Conservation (phyloP, 2,113 vertebrate genomes). For the Pelmatolapia mariae region DNA sequence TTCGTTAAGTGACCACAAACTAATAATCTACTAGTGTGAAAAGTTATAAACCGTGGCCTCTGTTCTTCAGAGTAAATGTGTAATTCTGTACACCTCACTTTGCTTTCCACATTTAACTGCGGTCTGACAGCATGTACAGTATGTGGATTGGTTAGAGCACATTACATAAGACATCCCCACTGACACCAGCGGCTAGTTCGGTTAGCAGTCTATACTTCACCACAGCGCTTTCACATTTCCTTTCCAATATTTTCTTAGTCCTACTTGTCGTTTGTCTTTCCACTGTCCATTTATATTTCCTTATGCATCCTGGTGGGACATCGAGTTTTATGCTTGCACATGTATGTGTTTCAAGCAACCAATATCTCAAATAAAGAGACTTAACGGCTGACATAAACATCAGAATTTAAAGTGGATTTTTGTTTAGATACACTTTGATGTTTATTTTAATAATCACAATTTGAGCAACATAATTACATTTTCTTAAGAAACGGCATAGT, state of each 20-base stretch:
- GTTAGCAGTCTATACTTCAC: constrained; percentile 1
- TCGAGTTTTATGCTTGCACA: not conserved
- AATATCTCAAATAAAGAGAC: not conserved
- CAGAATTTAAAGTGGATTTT: not conserved
- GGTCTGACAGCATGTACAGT: constrained; percentile 12
- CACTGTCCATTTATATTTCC: not conserved
- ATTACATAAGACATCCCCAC: not conserved
- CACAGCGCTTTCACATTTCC: not conserved
- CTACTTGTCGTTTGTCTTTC: not conserved
- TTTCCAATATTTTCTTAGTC: not conserved
- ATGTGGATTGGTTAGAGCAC: not conserved
- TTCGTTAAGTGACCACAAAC: not conserved
- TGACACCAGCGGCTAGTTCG: constrained; percentile 13
- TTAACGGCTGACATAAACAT: not conserved
- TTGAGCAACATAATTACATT: not conserved
- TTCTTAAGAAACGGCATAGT: not conserved
- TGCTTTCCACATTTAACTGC: not conserved
- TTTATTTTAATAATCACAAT: not conserved
- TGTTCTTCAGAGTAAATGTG: not conserved
- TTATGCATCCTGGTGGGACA: not conserved
- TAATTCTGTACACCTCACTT: not conserved
- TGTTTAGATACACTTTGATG: not conserved
- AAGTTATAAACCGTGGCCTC: not conserved
- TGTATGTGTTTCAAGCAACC: not conserved
- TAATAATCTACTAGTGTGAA: not conserved